Percentiles rank a stretch among this genome's conserved stretches.
These are phyloP conservation scores for Epirrhoe alternata DNA, from an alignment of 2,888 invertebrate genomes.

Conservation along the genomic window DNA sequence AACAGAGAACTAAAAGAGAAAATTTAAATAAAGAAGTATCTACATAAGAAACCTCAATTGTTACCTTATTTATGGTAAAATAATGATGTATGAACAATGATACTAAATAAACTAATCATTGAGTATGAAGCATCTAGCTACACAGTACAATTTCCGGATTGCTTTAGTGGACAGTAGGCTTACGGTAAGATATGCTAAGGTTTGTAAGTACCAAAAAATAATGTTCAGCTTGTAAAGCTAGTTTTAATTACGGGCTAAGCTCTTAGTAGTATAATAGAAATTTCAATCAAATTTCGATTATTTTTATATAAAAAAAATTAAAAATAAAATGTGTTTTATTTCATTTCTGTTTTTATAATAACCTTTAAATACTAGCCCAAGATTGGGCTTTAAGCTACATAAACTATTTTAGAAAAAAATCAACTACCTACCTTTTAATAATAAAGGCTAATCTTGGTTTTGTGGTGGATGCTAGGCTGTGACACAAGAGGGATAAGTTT, in stretches of 20 bases:
- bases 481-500: too few species aligned
- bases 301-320: slow-evolving; percentile 78
- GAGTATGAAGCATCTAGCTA: background rate
- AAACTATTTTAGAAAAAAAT: too few species aligned
- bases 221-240: slow-evolving; percentile 69
- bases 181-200: slow-evolving; percentile 30
- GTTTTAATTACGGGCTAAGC: slow-evolving; percentile 73
- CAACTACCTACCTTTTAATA: too few species aligned
- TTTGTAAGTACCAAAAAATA: slow-evolving; percentile 41
- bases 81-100: too few species aligned
- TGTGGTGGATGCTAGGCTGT: too few species aligned
- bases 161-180: slow-evolving; percentile 24
- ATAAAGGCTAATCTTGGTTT: too few species aligned
- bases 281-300: slow-evolving; percentile 77
- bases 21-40: too few species aligned
- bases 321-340: slow-evolving; percentile 50
- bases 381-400: too few species aligned
- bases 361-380: too few species aligned
- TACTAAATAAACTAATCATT: background rate
- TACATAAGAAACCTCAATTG: too few species aligned
- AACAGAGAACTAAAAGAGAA: too few species aligned
- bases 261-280: slow-evolving; percentile 67
- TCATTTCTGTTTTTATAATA: background rate
- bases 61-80: too few species aligned
- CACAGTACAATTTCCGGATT: background rate